Conservation (phyloP, 2,113 vertebrate species). For the Neolamprologus modestus region DNA sequence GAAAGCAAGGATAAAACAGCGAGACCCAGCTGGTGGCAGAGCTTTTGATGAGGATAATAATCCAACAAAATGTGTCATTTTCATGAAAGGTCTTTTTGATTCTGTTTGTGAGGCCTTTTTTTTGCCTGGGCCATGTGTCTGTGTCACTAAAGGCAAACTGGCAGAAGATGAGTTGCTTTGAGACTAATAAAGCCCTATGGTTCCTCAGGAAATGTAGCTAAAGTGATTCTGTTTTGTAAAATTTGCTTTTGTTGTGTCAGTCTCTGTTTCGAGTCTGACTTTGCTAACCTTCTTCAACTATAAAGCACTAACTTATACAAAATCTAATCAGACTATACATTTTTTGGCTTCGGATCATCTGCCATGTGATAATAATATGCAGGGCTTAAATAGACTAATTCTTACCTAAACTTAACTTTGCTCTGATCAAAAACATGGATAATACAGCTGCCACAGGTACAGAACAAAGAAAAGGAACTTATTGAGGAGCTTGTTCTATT, state of each 20-base stretch:
- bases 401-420: background rate
- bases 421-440: background rate
- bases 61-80: conserved; percentile 37
- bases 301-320: background rate
- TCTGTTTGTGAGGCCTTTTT: background rate
- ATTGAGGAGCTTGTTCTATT: background rate
- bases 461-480: background rate
- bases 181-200: background rate
- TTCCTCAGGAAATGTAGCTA: background rate
- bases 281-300: background rate
- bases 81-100: conserved; percentile 23
- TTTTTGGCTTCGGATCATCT: background rate
- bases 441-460: background rate
- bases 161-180: conserved; percentile 6
- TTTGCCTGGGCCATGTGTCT: background rate
- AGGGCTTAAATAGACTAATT: background rate
- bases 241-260: background rate
- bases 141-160: conserved; percentile 13
- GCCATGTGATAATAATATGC: background rate
- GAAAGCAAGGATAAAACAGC: conserved; percentile 1
- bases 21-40: background rate
- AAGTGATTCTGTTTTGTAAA: background rate
- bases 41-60: conserved; percentile 37
- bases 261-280: background rate
- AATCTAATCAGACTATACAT: background rate